Base-by-base conservation (phyloP, 2,888 invertebrate species). In the Ecliptopera silaceata region DNA sequence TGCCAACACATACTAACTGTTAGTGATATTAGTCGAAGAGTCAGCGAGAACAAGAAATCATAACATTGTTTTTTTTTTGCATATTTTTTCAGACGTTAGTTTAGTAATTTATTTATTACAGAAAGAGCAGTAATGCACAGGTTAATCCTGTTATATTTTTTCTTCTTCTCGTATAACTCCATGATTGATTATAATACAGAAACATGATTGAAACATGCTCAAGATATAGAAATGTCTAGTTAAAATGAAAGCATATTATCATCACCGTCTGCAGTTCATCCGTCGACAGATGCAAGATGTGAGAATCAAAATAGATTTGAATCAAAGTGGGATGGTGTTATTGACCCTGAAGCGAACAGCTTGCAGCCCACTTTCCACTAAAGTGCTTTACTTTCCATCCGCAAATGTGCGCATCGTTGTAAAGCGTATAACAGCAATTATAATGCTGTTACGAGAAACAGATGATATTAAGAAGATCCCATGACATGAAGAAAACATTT, bases 11-110 rank as follows among this genome's bases (percentile, higher is more conserved):
- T n/a, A 45, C 60, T 74, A 62, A 68, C 62, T 68, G 68, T 82
- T 80, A 80, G 79, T 79, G 71, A 51, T 73, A 74, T 78, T 80
- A 80, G 78, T 75, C 71, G 65, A 60, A 50, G 56, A 17, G 13
- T 39, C n/a, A 58, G 39, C 29, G 53, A 43, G 39, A 41, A 57
- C 8, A 42, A 38, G 51, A 31, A 31, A 38, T n/a, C 11, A 42
- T 17, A 10, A 38, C 38, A 3, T 32, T n/a, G 20, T 4, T 4
- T 20, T n/a, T n/a, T n/a, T n/a, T n/a, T n/a, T n/a, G n/a, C n/a
- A n/a, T n/a, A n/a, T n/a, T n/a, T n/a, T n/a, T n/a, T n/a, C n/a
- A n/a, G n/a, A n/a, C n/a, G n/a, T n/a, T n/a, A n/a, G n/a, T n/a
- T n/a, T n/a, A n/a, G n/a, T n/a, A n/a, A n/a, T n/a, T n/a, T n/a